Base-by-base conservation (phyloP, 2,888 invertebrate genomes). In the Drosophila nigricruria region DNA sequence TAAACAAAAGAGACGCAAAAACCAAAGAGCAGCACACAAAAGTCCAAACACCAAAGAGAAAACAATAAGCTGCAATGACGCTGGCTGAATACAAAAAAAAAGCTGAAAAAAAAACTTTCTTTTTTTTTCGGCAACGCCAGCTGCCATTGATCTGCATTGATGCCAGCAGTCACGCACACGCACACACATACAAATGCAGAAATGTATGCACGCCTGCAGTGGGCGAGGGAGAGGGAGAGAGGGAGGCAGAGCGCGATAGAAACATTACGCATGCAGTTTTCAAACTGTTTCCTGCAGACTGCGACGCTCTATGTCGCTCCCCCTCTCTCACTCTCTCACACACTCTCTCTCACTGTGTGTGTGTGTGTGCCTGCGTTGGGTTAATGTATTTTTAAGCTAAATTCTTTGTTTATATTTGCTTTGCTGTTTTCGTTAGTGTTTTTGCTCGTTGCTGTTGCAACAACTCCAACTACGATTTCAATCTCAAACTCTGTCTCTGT, bases 351-450 rank as follows among this genome's bases (percentile, higher is more conserved):
- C 8, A 12, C 1, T 10, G 23, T 40, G 3, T 30, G 12, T 23
- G 23, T 52, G 10, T 61, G 25, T 52, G 49, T 70, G 57, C 73
- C 63, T 78, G 76, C 69, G 73, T 60, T 76, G 80, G 84, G 76
- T 87, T 86, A 89, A 86, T 86, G 89, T 86, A 87, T 87, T 87
- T 87, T 87, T 87, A 87, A 87, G 89, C 86, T 89, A 89, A 87
- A 87, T 80, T 89, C 86, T 84, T 82, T 87, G 86, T 87, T 87
- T 87, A 82, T 89, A 89, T 86, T 87, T 89, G 80, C 75, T 67
- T 73, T 87, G 73, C 72, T 84, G 89, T 84, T 80, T 75, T 80
- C 72, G 79, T 69, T 73, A 77, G 69, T 81, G 73, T 77, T 79
- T 30, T 68, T 73, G 32, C 58, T 56, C 60, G 71, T 72, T 74